Conservation (phyloP, 2,888 invertebrate genomes). For the Halocaridina rubra region DNA sequence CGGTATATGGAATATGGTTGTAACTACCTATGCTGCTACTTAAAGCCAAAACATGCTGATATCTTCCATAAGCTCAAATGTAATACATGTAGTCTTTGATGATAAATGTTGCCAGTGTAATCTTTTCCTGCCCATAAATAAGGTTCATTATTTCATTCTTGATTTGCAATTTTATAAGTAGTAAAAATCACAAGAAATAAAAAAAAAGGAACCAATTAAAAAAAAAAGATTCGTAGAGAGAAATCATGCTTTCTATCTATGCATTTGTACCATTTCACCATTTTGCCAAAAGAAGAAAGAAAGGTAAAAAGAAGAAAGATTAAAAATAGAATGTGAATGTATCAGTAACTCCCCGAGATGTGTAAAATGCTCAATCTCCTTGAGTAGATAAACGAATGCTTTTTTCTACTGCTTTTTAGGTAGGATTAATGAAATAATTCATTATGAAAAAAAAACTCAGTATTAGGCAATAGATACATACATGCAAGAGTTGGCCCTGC, state of each 20-base stretch:
- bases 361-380: slow-evolving; percentile 54
- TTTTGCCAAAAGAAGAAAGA: slow-evolving; percentile 7
- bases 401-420: slow-evolving; percentile 60
- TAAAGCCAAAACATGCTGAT: slow-evolving; percentile 35
- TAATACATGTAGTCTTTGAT: slow-evolving; percentile 48
- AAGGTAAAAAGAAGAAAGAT: background rate
- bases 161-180: slow-evolving; percentile 38
- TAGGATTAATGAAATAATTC: slow-evolving; percentile 54
- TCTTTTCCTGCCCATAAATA: slow-evolving; percentile 39
- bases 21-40: slow-evolving; percentile 14
- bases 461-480: slow-evolving; percentile 55
- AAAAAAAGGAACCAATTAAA: slow-evolving; percentile 23
- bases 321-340: background rate
- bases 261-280: slow-evolving; percentile 48
- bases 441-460: slow-evolving; percentile 53
- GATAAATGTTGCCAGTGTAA: slow-evolving; percentile 54
- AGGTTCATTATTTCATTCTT: background rate
- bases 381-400: slow-evolving; percentile 58
- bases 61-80: slow-evolving; percentile 56
- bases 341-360: slow-evolving; percentile 20
- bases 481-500: slow-evolving; percentile 52
- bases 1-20: no score
- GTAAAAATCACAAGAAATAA: slow-evolving; percentile 38
- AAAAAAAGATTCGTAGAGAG: slow-evolving; percentile 22
- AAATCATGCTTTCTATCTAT: slow-evolving; percentile 57